Conservation (phyloP, 2,113 vertebrate species). For the Alligator mississippiensis region DNA sequence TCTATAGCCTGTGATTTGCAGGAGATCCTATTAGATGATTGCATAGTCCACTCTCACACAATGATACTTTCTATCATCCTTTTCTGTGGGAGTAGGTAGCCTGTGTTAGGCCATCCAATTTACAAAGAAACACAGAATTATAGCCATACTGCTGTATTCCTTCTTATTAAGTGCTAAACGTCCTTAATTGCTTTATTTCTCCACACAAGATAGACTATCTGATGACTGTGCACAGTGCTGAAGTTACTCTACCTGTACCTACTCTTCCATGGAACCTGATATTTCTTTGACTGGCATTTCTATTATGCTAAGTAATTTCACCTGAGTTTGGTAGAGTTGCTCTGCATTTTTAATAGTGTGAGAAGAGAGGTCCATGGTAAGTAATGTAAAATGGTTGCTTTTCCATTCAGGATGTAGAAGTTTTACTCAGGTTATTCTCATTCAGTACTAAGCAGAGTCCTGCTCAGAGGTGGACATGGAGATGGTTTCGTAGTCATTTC, state of each 20-base stretch:
- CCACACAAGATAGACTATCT: not conserved
- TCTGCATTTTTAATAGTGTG: not conserved
- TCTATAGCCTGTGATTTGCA: too few relatives aligned
- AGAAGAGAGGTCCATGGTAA: fast-evolving
- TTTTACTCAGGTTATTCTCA: fast-evolving
- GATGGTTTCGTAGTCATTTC: not conserved
- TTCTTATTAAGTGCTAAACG: not conserved
- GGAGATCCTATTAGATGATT: too few relatives aligned
- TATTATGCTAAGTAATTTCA: not conserved
- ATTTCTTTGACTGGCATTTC: not conserved
- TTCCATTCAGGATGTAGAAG: not conserved
- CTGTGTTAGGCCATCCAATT: not conserved
- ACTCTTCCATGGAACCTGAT: not conserved
- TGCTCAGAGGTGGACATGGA: not conserved
- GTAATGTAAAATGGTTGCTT: not conserved
- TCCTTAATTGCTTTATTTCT: not conserved
- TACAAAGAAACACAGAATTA: not conserved
- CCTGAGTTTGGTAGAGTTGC: not conserved
- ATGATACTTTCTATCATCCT: not conserved
- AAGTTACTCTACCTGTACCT: not conserved
- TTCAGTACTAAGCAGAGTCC: not conserved
- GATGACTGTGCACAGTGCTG: not conserved
- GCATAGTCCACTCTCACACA: too few relatives aligned
- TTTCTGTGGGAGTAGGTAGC: not conserved
- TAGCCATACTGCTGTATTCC: not conserved